Base-by-base conservation (phyloP, 2,113 vertebrate genomes). In the Calidris pugnax region DNA sequence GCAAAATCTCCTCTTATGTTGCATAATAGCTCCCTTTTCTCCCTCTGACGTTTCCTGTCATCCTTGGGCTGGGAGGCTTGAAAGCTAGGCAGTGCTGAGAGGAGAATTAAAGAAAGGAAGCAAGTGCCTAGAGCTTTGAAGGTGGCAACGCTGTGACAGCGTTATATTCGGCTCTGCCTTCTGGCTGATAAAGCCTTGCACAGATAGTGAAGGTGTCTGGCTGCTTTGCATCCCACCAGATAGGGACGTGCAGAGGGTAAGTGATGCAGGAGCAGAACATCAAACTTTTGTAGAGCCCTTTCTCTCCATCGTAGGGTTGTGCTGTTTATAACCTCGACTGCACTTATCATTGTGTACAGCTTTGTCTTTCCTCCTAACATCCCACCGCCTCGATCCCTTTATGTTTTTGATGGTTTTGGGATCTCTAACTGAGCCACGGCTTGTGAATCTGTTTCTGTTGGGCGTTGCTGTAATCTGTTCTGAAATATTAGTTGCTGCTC, bases 281-380 rank as follows among this genome's bases (percentile, higher is more conserved):
- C 28, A 18, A 3, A 26, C 45, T 39, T 30, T 4, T 47, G 22
- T 48, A 14, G 85, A 27, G 59, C 5, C 66, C 57, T 64, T 41
- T 45, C 51, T 24, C 16, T 13, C 3, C 2, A 0, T 8, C 4
- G 2, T 0, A 9, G 32, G 8, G 41, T 32, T 27, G 2, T 5
- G 15, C 17, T 19, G 1, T 13, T 45, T n/a, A 26, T 63, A 56
- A 27, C 48, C 67, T 20, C 35, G 15, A 41, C 48, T 11, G 19
- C 0, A 3, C 33, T 57, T 57, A 4, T 8, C 1, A 3, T 28
- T 2, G 0, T 4, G 7, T 18, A 1, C 3, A 28, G 57, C 21
- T 67, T 32, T 33, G 21, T 67, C 7, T 24, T 47, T 6, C 51
- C 37, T 84, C 4, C 0, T 30, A 21, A 16, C 32, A 18, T 16